A percentile compares a stretch with the other conserved stretches of the same genome.
Conservation (phyloP, 1,140 invertebrate species). For the Drosophila miranda region DNA sequence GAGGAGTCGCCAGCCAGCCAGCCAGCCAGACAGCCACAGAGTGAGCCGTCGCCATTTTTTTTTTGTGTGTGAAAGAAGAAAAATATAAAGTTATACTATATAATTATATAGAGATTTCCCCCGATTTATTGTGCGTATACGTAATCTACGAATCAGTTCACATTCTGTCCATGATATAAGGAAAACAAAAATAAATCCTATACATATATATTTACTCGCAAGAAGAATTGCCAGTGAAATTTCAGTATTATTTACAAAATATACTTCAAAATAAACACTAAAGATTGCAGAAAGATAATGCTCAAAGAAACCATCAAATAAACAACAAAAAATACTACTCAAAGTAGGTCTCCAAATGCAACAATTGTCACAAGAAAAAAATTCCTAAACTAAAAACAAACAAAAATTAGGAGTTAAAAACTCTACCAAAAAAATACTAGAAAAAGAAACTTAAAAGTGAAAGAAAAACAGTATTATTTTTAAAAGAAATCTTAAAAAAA, state of each 20-base stretch:
- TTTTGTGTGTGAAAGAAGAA: slow-evolving; percentile 18
- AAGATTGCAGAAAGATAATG: slow-evolving; percentile 28
- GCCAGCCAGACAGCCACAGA: slow-evolving; percentile 22
- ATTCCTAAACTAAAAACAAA: slow-evolving; percentile 33
- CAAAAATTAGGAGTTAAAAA: slow-evolving; percentile 41
- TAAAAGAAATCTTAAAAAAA: slow-evolving; percentile 20
- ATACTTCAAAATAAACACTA: slow-evolving; percentile 3
- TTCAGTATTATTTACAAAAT: slow-evolving; percentile 49
- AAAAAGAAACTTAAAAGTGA: slow-evolving; percentile 20
- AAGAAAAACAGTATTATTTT: slow-evolving; percentile 54
- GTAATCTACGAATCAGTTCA: slow-evolving; percentile 46
- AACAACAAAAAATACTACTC: slow-evolving; percentile 21
- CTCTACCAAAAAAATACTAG: slow-evolving; percentile 24
- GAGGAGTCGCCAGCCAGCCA: slow-evolving; percentile 20
- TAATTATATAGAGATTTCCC: slow-evolving; percentile 24
- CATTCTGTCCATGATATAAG: slow-evolving; percentile 52
- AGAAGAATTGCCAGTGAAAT: slow-evolving; percentile 48
- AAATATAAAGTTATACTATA: slow-evolving; percentile 18
- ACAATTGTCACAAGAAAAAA: slow-evolving; percentile 41
- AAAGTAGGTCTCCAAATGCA: slow-evolving; percentile 46
- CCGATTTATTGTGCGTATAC: slow-evolving; percentile 43
- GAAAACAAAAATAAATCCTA: slow-evolving; percentile 30
- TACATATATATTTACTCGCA: slow-evolving; percentile 36
- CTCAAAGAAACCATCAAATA: slow-evolving; percentile 27
- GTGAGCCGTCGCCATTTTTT: slow-evolving; percentile 43